A percentile compares a stretch with the other conserved stretches of the same genome.
Conservation (phyloP, 1,140 invertebrate genomes). For the Tribolium madens region DNA sequence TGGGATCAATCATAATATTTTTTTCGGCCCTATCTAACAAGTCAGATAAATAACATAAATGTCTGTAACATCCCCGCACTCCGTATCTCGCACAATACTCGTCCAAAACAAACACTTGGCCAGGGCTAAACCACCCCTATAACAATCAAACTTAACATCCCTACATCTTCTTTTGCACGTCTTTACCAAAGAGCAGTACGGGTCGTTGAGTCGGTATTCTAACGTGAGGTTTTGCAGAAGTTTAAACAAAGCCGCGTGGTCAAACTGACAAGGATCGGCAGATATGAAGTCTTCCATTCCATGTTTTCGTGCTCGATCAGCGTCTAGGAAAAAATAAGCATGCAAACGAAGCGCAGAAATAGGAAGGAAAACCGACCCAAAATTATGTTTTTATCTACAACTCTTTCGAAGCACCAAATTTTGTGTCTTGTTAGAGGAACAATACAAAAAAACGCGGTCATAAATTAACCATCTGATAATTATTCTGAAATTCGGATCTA, state of each 20-base stretch:
- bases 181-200: slow-evolving; percentile 95
- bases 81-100: slow-evolving; percentile 99
- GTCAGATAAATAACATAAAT: slow-evolving; percentile 96
- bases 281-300: slow-evolving; percentile 99
- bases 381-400: no score
- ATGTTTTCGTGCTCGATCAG: slow-evolving; percentile 96
- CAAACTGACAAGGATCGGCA: slow-evolving; percentile 96
- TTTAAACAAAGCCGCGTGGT: slow-evolving; percentile 93
- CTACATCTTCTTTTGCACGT: not conserved
- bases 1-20: slow-evolving; percentile 96
- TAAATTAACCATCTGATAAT: no score
- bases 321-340: slow-evolving; percentile 72
- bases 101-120: slow-evolving; percentile 97
- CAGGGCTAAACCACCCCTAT: slow-evolving; percentile 99
- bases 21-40: slow-evolving; percentile 95
- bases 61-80: slow-evolving; percentile 95
- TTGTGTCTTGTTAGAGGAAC: no score
- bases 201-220: slow-evolving; percentile 96
- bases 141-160: slow-evolving; percentile 49
- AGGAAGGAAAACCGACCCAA: no score
- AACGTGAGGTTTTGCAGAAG: slow-evolving; percentile 92
- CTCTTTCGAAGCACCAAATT: no score
- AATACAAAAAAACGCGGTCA: no score
- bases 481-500: no score
- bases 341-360: slow-evolving; percentile 5